Percentiles rank a stretch among this genome's conserved stretches.
phyloP scores from a whole-genome alignment of 2,113 vertebrate genomes.

The Tyto alba region DNA sequence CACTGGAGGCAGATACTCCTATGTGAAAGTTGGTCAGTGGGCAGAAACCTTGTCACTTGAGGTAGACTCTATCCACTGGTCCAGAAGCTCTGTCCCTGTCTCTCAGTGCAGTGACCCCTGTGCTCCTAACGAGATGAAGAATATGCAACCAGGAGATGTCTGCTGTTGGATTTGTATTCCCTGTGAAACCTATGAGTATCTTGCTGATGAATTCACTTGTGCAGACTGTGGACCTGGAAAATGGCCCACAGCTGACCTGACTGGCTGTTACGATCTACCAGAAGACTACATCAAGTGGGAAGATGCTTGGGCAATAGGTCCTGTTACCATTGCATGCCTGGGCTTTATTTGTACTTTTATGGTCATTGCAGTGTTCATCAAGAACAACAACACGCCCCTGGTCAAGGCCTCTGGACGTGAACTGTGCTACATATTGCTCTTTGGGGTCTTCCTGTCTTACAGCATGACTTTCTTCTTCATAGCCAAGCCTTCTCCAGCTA shows the following conservation, averaged over 20 bases:
- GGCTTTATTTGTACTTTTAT: constrained; percentile 91
- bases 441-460: constrained; percentile 94
- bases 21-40: constrained; percentile 94
- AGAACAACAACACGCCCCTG: constrained; percentile 92
- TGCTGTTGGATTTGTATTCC: constrained; percentile 99
- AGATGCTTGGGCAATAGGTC: constrained; percentile 98
- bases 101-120: constrained; percentile 98
- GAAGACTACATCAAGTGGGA: constrained; percentile 99
- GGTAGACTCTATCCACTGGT: constrained; percentile 89
- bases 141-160: constrained; percentile 97
- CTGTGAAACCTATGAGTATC: constrained; percentile 90
- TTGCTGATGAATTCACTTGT: constrained; percentile 96
- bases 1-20: constrained; percentile 81
- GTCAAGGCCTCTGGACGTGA: constrained; percentile 97
- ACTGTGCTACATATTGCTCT: constrained; percentile 93
- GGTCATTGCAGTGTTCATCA: constrained; percentile 89
- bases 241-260: constrained; percentile 90
- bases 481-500: constrained; percentile 91
- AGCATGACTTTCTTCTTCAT: constrained; percentile 98
- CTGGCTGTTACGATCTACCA: constrained; percentile 90
- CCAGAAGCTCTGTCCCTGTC: constrained; percentile 80
- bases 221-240: constrained; percentile 88
- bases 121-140: constrained; percentile 97
- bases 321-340: constrained; percentile 91
- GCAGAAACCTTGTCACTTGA: constrained; percentile 88